A percentile compares a stretch with the other conserved stretches of the same genome.
Evolutionary conservation across 2,888 invertebrate genomes (phyloP).

Genomic region (Thera obeliscata): DNA sequence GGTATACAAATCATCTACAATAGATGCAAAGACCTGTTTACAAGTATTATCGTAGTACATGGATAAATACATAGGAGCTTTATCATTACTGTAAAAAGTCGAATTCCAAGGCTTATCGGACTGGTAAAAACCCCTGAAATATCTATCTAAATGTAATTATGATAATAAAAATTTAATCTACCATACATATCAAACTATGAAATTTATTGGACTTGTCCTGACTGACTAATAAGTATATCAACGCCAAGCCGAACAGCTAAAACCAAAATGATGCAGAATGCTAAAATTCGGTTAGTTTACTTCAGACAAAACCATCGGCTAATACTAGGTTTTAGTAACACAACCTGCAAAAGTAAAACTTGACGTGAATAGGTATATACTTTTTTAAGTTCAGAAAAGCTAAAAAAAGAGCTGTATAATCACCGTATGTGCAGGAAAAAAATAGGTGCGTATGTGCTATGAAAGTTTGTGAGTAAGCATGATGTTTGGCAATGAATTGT

Average conservation of each 20-base stretch:
- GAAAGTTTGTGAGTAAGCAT: not conserved
- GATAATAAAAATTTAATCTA: too few species aligned
- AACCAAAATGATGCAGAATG: not conserved
- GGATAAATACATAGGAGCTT: not conserved
- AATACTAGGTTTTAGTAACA: too few species aligned
- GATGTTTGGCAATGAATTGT: conserved; percentile 1
- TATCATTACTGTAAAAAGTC: not conserved
- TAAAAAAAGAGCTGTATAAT: too few species aligned
- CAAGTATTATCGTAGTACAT: not conserved
- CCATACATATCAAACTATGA: too few species aligned
- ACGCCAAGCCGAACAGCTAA: not conserved
- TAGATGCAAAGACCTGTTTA: too few species aligned
- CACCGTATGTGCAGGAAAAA: not conserved
- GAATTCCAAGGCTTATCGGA: not conserved
- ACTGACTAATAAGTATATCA: not conserved
- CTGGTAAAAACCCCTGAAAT: not conserved
- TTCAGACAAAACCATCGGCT: too few species aligned
- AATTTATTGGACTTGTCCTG: not conserved
- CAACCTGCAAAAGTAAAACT: too few species aligned
- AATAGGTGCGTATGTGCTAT: not conserved
- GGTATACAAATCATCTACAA: too few species aligned
- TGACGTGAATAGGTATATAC: too few species aligned
- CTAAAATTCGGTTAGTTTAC: too few species aligned
- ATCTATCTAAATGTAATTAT: too few species aligned
- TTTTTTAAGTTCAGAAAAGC: too few species aligned